Percentiles rank a stretch among this genome's conserved stretches.
Conservation (phyloP, 2,797 vertebrate genomes). For the Rhinogobio ventralis region DNA sequence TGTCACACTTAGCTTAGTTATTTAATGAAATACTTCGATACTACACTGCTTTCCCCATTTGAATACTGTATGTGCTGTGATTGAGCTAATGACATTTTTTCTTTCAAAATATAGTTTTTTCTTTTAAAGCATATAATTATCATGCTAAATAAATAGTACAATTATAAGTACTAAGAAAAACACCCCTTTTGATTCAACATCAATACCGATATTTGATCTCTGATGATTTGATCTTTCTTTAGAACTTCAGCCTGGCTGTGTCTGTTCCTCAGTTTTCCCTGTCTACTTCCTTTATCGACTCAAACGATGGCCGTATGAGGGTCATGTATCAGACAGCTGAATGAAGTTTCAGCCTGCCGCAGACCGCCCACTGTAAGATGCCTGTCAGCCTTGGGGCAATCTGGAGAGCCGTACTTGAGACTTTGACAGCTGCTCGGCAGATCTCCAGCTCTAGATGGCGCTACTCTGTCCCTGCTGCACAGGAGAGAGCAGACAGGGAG, state of each 20-base stretch:
- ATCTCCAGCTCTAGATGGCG: constrained; percentile 52
- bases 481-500: constrained; percentile 29
- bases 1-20: not conserved
- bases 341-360: constrained; percentile 4
- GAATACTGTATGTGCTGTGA: not conserved
- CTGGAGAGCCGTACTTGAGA: not conserved
- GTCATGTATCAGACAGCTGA: constrained; percentile 36
- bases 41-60: not conserved
- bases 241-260: not conserved
- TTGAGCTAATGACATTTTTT: not conserved
- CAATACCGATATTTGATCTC: not conserved
- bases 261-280: not conserved
- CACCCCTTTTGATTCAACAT: not conserved
- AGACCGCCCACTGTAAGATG: constrained; percentile 7
- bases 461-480: constrained; percentile 19
- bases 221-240: not conserved
- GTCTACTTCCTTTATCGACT: constrained; percentile 33
- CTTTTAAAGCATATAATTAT: not conserved
- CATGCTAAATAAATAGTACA: not conserved
- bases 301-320: constrained; percentile 37
- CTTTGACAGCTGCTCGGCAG: constrained; percentile 16
- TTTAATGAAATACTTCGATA: not conserved
- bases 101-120: too few relatives aligned
- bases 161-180: not conserved
- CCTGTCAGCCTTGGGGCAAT: constrained; percentile 34